Percentiles rank a stretch among this genome's conserved stretches.
Evolutionary conservation across 1,140 invertebrate species (phyloP).

Genomic region (Drosophila trapezifrons): DNA sequence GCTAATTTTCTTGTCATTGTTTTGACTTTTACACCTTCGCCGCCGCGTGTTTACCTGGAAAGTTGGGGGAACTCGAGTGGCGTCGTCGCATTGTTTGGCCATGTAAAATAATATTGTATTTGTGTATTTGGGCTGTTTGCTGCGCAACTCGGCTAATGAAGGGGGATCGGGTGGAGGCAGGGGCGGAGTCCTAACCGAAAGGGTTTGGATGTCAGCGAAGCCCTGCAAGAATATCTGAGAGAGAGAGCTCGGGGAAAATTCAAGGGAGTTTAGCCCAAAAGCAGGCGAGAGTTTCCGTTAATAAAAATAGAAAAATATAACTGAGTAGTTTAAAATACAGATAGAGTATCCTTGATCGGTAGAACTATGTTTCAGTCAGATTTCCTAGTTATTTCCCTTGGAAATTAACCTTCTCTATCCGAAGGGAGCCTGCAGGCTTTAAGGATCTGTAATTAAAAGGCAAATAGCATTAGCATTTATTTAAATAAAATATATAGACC

Average conservation of each 20-base stretch:
- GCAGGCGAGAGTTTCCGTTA: not conserved
- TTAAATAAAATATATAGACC: too few relatives aligned
- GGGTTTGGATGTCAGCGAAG: slow-evolving; percentile 43
- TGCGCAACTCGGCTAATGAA: slow-evolving; percentile 61
- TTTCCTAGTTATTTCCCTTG: too few relatives aligned
- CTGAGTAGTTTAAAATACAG: not conserved
- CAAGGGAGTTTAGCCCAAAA: not conserved
- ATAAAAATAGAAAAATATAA: too few relatives aligned
- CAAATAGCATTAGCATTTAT: too few relatives aligned
- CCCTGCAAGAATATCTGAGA: slow-evolving; percentile 25
- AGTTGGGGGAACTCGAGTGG: slow-evolving; percentile 33
- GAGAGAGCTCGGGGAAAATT: not conserved
- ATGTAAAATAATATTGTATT: slow-evolving; percentile 76
- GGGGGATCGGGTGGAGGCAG: slow-evolving; percentile 8
- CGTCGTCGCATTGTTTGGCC: slow-evolving; percentile 63
- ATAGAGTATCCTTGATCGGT: too few relatives aligned
- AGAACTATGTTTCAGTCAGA: too few relatives aligned
- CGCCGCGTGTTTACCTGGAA: slow-evolving; percentile 54
- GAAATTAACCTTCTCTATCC: too few relatives aligned
- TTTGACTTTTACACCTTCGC: slow-evolving; percentile 65
- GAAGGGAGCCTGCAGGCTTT: too few relatives aligned
- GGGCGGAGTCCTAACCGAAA: not conserved
- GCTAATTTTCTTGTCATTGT: slow-evolving; percentile 69
- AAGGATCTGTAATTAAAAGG: too few relatives aligned
- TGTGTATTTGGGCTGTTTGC: slow-evolving; percentile 57